A percentile compares a stretch with the other conserved stretches of the same genome.
These are phyloP conservation scores for Apamea sordens DNA, from an alignment of 2,888 invertebrate genomes.

Conservation along the genomic window DNA sequence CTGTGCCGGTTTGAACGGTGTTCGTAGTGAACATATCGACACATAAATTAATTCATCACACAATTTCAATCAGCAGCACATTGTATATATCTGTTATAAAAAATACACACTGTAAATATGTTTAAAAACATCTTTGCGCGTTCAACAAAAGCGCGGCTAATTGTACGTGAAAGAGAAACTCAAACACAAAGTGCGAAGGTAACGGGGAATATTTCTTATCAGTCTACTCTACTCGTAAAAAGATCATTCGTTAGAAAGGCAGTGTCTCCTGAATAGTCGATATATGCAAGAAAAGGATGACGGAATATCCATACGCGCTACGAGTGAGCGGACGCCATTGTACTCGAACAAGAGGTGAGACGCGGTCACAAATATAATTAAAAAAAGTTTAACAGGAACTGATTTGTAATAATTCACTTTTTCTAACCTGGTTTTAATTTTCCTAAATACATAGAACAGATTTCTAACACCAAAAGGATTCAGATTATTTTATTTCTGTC, in stretches of 20 bases:
- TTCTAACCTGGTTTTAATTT: slow-evolving; percentile 65
- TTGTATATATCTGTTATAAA: slow-evolving; percentile 70
- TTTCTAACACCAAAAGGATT: slow-evolving; percentile 55
- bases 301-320: slow-evolving; percentile 87
- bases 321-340: slow-evolving; percentile 88
- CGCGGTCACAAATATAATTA: slow-evolving; percentile 68
- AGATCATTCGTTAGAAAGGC: slow-evolving; percentile 88
- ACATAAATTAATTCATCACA: slow-evolving; percentile 66
- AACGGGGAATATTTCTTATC: slow-evolving; percentile 89
- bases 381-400: slow-evolving; percentile 32
- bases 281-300: slow-evolving; percentile 91
- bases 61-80: slow-evolving; percentile 70
- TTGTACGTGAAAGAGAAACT: slow-evolving; percentile 84
- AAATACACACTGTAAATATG: slow-evolving; percentile 57
- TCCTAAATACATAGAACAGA: slow-evolving; percentile 23
- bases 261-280: slow-evolving; percentile 88
- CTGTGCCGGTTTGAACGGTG: slow-evolving; percentile 91
- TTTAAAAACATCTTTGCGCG: slow-evolving; percentile 62
- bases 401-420: slow-evolving; percentile 32
- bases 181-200: slow-evolving; percentile 88
- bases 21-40: slow-evolving; percentile 90
- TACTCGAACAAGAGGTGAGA: slow-evolving; percentile 74
- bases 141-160: slow-evolving; percentile 86
- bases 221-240: slow-evolving; percentile 88
- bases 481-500: slow-evolving; percentile 87